These are phyloP conservation scores for Celastrina argiolus DNA, from an alignment of 2,888 invertebrate species.

Conservation along the genomic window DNA sequence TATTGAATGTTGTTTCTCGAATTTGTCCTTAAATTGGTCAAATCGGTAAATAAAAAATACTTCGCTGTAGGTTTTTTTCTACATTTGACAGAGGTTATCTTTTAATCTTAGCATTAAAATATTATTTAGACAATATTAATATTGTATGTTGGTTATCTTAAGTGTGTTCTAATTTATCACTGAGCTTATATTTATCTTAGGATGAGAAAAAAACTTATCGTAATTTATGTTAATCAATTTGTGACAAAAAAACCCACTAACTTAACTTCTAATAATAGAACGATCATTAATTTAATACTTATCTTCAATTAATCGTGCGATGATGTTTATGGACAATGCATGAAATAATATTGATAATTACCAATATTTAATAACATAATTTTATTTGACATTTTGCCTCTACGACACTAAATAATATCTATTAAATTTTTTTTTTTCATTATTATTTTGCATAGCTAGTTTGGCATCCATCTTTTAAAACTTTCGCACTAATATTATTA, in stretches of 20 bases:
- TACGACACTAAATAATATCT: too few species aligned
- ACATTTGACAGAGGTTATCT: neutral
- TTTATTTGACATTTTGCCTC: too few species aligned
- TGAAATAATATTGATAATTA: too few species aligned
- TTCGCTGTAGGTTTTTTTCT: neutral
- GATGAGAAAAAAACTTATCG: neutral
- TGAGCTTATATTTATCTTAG: neutral
- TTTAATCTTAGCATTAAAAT: neutral
- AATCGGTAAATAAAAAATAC: neutral
- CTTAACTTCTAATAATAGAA: slow-evolving; percentile 2
- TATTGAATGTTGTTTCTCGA: slow-evolving; percentile 20
- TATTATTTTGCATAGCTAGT: too few species aligned
- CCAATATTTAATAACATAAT: too few species aligned
- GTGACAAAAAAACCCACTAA: neutral
- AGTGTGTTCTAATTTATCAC: slow-evolving; percentile 3
- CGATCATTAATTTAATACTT: neutral
- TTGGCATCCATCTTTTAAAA: neutral
- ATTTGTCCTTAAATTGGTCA: slow-evolving; percentile 1
- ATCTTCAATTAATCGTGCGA: neutral
- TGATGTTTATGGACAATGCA: too few species aligned
- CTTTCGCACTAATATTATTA: neutral
- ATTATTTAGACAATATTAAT: neutral
- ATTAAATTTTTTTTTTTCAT: too few species aligned
- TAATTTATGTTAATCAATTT: neutral
- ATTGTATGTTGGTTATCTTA: neutral